Percentiles rank a stretch among this genome's conserved stretches.
These are phyloP conservation scores for Ips typographus DNA, from an alignment of 1,140 invertebrate genomes.

Conservation along the genomic window DNA sequence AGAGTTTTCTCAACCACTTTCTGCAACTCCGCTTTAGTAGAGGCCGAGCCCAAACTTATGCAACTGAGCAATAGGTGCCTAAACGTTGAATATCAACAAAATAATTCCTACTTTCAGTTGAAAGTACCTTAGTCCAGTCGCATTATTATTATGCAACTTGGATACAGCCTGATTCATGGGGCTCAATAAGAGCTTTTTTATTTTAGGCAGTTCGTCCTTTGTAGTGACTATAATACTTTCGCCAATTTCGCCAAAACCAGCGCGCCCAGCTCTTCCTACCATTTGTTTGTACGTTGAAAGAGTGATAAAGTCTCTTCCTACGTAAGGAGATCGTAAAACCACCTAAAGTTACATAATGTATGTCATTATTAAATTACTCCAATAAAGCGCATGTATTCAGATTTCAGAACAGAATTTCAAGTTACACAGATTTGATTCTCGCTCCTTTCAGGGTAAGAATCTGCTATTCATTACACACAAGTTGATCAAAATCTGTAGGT, in stretches of 20 bases:
- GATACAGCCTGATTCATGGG: constrained; percentile 71
- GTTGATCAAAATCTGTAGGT: too few species aligned
- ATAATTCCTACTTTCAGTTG: not conserved
- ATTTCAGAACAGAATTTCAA: too few species aligned
- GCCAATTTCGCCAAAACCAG: constrained; percentile 74
- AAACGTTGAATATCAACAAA: not conserved
- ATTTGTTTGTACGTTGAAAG: constrained; percentile 92
- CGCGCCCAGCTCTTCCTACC: constrained; percentile 83
- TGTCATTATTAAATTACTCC: too few species aligned
- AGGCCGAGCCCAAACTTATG: constrained; percentile 64
- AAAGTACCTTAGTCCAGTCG: constrained; percentile 56
- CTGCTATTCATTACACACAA: too few species aligned
- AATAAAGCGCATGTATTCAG: too few species aligned
- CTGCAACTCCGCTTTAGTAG: constrained; percentile 57
- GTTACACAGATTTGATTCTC: too few species aligned
- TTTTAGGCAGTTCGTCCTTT: constrained; percentile 56
- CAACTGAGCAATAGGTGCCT: constrained; percentile 68
- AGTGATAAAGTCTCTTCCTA: constrained; percentile 77
- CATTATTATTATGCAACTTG: constrained; percentile 57
- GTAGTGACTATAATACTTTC: constrained; percentile 77
- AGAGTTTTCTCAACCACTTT: constrained; percentile 61
- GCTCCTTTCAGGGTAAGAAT: too few species aligned
- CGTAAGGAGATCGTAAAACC: constrained; percentile 80
- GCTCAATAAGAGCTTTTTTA: constrained; percentile 62
- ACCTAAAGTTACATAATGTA: constrained; percentile 56